Percentiles rank a stretch among this genome's conserved stretches.
These are phyloP conservation scores for Aphis gossypii DNA, from an alignment of 1,140 invertebrate genomes.

Conservation along the genomic window DNA sequence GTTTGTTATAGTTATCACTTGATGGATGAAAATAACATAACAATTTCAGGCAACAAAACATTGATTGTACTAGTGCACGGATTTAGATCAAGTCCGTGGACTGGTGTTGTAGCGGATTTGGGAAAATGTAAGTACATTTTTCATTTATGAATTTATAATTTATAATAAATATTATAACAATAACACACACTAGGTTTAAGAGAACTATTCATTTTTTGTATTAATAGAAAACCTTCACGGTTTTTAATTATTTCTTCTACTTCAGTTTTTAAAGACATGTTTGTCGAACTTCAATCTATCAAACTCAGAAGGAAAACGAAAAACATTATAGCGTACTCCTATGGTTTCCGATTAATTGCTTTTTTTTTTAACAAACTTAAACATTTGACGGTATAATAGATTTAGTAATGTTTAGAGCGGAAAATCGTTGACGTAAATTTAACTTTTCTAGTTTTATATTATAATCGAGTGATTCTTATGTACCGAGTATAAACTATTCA, in stretches of 20 bases:
- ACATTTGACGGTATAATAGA: background rate
- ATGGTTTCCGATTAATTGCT: background rate
- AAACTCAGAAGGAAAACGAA: background rate
- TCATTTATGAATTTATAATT: background rate
- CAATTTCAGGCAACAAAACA: background rate
- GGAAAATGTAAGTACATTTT: conserved; percentile 31
- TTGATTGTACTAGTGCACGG: conserved; percentile 35
- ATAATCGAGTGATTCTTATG: background rate
- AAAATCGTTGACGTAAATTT: background rate
- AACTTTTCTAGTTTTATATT: background rate
- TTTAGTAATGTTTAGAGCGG: background rate
- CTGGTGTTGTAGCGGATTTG: background rate
- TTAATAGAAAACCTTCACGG: background rate
- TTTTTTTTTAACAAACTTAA: background rate
- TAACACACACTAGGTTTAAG: background rate
- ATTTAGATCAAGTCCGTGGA: background rate
- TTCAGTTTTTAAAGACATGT: background rate
- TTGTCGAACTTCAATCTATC: too few species aligned
- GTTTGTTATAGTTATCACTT: background rate
- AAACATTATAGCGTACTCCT: background rate
- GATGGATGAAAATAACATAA: background rate
- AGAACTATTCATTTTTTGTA: background rate
- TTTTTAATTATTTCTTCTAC: background rate
- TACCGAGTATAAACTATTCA: background rate
- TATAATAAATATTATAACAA: background rate